Base-by-base conservation (phyloP, 2,113 vertebrate species). In the Gobio gobio region DNA sequence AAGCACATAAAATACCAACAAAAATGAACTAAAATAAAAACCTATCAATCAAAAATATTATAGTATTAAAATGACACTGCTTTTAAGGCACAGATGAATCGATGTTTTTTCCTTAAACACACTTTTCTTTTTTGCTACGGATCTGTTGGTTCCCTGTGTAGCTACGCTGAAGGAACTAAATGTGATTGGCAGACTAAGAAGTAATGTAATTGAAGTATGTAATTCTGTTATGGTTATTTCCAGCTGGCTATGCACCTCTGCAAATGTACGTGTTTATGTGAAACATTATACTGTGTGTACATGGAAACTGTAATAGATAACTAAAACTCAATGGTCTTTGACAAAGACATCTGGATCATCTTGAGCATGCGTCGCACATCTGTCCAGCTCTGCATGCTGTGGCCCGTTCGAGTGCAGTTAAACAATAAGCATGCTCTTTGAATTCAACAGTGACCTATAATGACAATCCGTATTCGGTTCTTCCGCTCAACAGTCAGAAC, bases 121-220 rank as follows among this genome's bases (percentile, higher is more conserved):
- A 5, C 10, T 26, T 61, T 61, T 24, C n/a, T 63, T 26, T 63
- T 26, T 59, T 22, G 24, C 58, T 63, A 26, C 5, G n/a, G 5
- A 47, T n/a, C 70, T 73, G 5, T 47, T 45, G 10, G 70, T 5
- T 73, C 85, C 40, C 36, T 74, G 5, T 29, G 29, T 29, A 29
- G n/a, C n/a, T 36, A 36, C 36, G 20, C 45, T 49, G 54, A 70
- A 87, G 85, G 78, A 89, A 83, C 78, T 83, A 87, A 91, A 90
- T 78, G 68, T 89, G 86, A 92, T 91, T 89, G 83, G 86, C 83
- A 83, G 89, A 92, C 89, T 91, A 89, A 90, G 90, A 24, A 86
- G 82, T 91, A 94, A 92, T 92, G 89, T 89, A 88, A 91, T 91
- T 93, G 89, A 86, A 91, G 87, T 20, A 18, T 9, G 18, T 93